Base-by-base conservation (phyloP, 2,888 invertebrate species). In the Melipona beecheii region DNA sequence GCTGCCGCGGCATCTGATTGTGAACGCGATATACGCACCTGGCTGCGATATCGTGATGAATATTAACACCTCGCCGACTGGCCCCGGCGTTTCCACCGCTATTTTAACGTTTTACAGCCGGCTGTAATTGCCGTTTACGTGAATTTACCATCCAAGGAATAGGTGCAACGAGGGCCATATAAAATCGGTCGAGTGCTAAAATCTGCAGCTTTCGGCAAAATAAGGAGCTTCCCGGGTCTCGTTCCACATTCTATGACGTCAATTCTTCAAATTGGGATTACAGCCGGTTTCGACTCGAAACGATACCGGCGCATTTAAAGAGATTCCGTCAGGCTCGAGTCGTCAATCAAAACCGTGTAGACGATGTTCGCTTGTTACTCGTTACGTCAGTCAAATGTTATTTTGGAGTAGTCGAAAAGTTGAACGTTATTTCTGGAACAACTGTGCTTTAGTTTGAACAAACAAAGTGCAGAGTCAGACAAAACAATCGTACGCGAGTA, bases 1-100 rank as follows among this genome's bases (percentile, higher is more conserved):
- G 31, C 36, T 52, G 15, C 17, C 27, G 6, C 15, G 17, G 21
- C 27, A 52, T 68, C 24, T n/a, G 43, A 64, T 56, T 54, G 52
- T 62, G 19, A 36, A 9, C 36, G 75, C 52, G 75, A 66, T 66
- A 36, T 50, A 27, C 58, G 24, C 60, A 60, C 31, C 17, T 50
- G 19, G 19, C 17, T 19, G 27, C n/a, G 58, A 27, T 4, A 17
- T 58, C 36, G 21, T 24, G 68, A 75, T 77, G n/a, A 60, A 66
- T 72, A 54, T 31, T 71, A 65, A 78, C 56, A 21, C 52, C 5
- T n/a, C 31, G 4, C 56, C 19, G 49, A 43, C 21, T 60, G 21
- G 19, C 9, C 65, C 65, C 5, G 27, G 27, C 19, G 36, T 24
- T 60, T 50, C 3, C 19, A 13, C 43, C 15, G 24, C 9, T 72